Base-by-base conservation (phyloP, 2,797 vertebrate species). In the Gymnoscopelus microlampas region DNA sequence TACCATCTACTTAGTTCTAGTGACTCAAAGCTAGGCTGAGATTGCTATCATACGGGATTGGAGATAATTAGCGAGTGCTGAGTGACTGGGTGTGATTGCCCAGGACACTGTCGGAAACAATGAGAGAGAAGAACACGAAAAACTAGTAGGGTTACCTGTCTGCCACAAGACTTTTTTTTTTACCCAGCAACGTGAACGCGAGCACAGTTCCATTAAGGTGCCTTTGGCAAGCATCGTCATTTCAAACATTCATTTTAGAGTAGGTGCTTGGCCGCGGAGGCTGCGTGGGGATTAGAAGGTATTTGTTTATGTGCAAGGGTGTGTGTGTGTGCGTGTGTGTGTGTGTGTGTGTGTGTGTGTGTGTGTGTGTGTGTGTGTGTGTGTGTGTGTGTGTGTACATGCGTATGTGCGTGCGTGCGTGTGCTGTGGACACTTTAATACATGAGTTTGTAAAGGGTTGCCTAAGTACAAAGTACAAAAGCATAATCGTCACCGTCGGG, bases 51-150 rank as follows among this genome's bases (percentile, higher is more conserved):
- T 13, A 53, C 10, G 0, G 14, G 68, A 53, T 70, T 5, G 44
- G 3, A 60, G 65, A 64, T 73, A 49, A 73, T 81, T 59, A 49
- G 55, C 63, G 63, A 58, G 63, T 67, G 81, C 77, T 72, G 64
- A 83, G 5, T 63, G 69, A 68, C 12, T 62, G 63, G 14, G 60
- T 67, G 60, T 69, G 69, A 79, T 73, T 62, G 66, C 48, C 59
- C 29, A 60, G 60, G 19, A 9, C 57, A 35, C 55, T 0, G 14
- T 26, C 56, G 44, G 1, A 14, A 83, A 78, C 77, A 87, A 88
- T 81, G 78, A 68, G 72, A 80, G 50, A 76, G 57, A 91, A 76
- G 57, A 91, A 91, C 87, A 64, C 53, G 86, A 85, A 90, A 84
- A 92, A 88, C 85, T 48, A 74, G 88, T 84, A 69, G 26, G 67